Conservation (phyloP, 1,140 invertebrate species). For the Drosophila littoralis region DNA sequence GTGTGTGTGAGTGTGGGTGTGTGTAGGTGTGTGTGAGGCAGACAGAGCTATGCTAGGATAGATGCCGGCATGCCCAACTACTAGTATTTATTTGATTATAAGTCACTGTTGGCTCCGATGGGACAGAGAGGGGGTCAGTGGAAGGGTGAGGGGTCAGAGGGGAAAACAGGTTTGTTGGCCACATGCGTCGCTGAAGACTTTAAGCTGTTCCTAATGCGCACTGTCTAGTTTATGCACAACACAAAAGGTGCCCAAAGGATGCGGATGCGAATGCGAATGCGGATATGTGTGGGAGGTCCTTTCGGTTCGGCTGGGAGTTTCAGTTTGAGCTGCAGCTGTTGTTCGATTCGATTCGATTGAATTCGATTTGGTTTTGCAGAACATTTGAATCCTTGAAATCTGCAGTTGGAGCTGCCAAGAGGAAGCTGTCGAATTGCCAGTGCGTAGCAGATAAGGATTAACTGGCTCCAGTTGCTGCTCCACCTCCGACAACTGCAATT, state of each 20-base stretch:
- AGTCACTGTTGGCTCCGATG: constrained; percentile 10
- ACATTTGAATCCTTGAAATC: constrained; percentile 82
- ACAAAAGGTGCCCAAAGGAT: constrained; percentile 65
- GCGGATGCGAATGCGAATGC: constrained; percentile 15
- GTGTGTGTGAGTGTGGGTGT: constrained; percentile 4
- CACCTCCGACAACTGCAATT: constrained; percentile 10
- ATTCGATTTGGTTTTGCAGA: constrained; percentile 63
- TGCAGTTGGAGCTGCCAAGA: constrained; percentile 50
- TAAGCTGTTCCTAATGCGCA: constrained; percentile 79
- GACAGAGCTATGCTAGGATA: not conserved
- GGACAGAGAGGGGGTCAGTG: not conserved
- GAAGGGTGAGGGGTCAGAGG: not conserved
- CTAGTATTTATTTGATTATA: constrained; percentile 74
- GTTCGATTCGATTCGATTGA: constrained; percentile 39
- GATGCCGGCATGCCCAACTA: not conserved
- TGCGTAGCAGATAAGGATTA: constrained; percentile 56
- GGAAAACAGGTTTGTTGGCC: constrained; percentile 10
- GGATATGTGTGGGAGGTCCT: not conserved
- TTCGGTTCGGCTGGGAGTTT: constrained; percentile 24
- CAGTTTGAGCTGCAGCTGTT: constrained; percentile 10
- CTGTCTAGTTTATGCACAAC: constrained; percentile 65
- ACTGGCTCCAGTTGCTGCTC: constrained; percentile 20
- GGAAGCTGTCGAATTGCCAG: constrained; percentile 27
- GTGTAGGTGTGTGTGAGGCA: not conserved
- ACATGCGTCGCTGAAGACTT: constrained; percentile 66